Base-by-base conservation (phyloP, 2,113 vertebrate genomes). In the Dromaius novaehollandiae region DNA sequence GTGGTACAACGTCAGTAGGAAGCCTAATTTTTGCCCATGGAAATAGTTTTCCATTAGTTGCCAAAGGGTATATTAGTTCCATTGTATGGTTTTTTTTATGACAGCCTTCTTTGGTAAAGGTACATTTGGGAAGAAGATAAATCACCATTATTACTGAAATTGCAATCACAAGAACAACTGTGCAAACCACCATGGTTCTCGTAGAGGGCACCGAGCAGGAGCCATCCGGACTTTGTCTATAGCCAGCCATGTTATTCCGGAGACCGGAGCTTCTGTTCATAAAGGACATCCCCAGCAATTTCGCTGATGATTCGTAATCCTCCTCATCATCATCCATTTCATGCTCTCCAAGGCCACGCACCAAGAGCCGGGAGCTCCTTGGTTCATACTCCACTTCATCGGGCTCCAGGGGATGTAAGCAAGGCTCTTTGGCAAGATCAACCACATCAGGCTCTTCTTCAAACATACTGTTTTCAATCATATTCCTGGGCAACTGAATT, bases 401-500 rank as follows among this genome's bases (percentile, higher is more conserved):
- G 7, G 99, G 99, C 85, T 99, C 99, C 69, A 99, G 98, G n/a
- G 99, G 99, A 96, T 99, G 99, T 58, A 99, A 97, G 91, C 98
- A 96, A 26, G 99, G 98, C 75, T 99, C 99, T 97, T 99, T 99
- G 73, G 99, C 99, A 96, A 99, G 98, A 97, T 99, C 99, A 82
- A 99, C 99, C 64, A 99, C 98, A 93, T 99, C 99, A 1, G 99
- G 99, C 87, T 99, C 99, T 96, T 99, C 99, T 92, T 99, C 99
- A 98, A 99, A 99, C 99, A 99, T 99, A 96, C 99, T 99, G 98
- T 99, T 99, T 98, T 99, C 99, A 96, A 99, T 99, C 99, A 99
- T 99, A 98, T 99, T 99, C 97, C 99, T 98, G 26, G 99, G 99
- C 88, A 99, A 98, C 85, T 98, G 98, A 87, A 98, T 97, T 92